These are phyloP conservation scores for Microhierax caerulescens DNA, from an alignment of 2,797 vertebrate species.

Conservation along the genomic window DNA sequence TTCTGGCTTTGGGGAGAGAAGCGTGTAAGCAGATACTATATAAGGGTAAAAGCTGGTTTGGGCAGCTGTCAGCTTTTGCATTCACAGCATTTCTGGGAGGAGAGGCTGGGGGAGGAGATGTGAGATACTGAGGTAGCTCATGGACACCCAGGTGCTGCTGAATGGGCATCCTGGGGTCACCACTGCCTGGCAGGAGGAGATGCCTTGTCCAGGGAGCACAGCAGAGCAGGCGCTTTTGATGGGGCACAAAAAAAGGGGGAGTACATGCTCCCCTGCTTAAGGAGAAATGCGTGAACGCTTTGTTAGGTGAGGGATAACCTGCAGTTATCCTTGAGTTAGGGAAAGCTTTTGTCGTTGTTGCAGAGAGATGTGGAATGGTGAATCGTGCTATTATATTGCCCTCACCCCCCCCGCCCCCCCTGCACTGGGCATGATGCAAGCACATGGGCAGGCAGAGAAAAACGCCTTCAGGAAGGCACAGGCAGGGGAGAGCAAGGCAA, in stretches of 20 bases:
- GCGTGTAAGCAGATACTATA: not conserved
- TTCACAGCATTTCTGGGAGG: conserved; percentile 11
- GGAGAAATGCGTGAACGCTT: not conserved
- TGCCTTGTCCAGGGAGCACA: fast-evolving
- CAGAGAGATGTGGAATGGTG: not conserved
- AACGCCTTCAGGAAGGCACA: not conserved
- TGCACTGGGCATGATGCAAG: too few species aligned
- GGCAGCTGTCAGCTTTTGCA: conserved; percentile 19
- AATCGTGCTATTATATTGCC: not conserved
- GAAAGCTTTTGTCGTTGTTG: not conserved
- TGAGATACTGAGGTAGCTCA: not conserved
- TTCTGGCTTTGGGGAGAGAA: not conserved
- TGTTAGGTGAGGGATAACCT: not conserved
- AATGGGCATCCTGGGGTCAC: too few species aligned
- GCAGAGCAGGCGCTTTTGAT: fast-evolving
- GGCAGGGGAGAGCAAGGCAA: not conserved
- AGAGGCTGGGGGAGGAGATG: conserved; percentile 1
- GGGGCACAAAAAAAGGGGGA: not conserved
- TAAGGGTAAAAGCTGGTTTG: conserved; percentile 35
- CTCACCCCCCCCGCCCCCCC: not conserved
- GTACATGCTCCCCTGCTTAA: fast-evolving
- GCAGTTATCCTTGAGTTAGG: not conserved
- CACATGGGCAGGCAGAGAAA: not conserved
- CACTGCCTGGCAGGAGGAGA: not conserved
- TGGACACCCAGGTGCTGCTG: not conserved